Percentiles rank a stretch among this genome's conserved stretches.
These are phyloP conservation scores for Pachliopta kotzebuea DNA, from an alignment of 2,888 invertebrate species.

Conservation along the genomic window DNA sequence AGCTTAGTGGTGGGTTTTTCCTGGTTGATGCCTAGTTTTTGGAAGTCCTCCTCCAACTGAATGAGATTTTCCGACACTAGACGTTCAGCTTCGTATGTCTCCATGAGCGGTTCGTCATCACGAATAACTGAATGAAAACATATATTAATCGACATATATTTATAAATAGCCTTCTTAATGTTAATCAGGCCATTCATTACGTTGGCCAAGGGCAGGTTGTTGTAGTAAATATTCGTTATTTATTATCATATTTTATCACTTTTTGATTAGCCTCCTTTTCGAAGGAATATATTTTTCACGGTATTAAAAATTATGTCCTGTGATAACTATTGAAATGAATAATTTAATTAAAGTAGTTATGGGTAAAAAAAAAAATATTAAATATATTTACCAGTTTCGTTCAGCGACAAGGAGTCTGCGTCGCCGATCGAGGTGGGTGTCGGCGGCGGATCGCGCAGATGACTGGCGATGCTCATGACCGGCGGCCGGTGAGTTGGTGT, in stretches of 20 bases:
- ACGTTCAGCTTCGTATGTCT: conserved; percentile 80
- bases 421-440: conserved; percentile 71
- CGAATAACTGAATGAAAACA: conserved; percentile 52
- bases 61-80: conserved; percentile 85
- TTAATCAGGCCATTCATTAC: too few species aligned
- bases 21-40: conserved; percentile 58
- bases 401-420: conserved; percentile 65
- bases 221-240: too few species aligned
- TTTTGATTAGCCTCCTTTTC: too few species aligned
- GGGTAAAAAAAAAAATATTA: not conserved
- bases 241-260: too few species aligned
- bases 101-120: conserved; percentile 75
- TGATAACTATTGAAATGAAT: too few species aligned
- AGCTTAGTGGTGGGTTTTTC: conserved; percentile 56
- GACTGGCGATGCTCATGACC: conserved; percentile 85
- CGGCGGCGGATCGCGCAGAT: conserved; percentile 67
- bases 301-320: too few species aligned
- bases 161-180: too few species aligned
- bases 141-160: not conserved
- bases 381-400: conserved; percentile 51
- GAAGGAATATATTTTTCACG: too few species aligned
- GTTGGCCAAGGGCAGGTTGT: too few species aligned
- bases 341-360: too few species aligned
- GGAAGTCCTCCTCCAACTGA: conserved; percentile 83
- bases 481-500: conserved; percentile 88